Percentiles rank a stretch among this genome's conserved stretches.
Evolutionary conservation across 1,140 invertebrate genomes (phyloP).

Genomic region (Watersipora subatra): DNA sequence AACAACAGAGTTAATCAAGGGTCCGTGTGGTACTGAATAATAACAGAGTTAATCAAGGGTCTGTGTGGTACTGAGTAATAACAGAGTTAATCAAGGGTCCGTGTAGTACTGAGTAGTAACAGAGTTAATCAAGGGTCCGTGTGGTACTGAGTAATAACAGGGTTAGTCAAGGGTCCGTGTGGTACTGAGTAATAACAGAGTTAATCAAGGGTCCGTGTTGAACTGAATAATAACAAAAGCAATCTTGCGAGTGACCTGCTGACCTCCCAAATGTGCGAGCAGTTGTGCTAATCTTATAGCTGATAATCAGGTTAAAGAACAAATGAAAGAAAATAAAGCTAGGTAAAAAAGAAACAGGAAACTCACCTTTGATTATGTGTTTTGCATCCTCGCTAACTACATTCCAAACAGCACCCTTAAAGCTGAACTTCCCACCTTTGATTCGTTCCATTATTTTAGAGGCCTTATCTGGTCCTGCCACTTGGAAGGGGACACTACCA

Average conservation of each 20-base stretch:
- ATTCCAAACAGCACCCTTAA: conserved; percentile 56
- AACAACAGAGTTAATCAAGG: too few relatives aligned
- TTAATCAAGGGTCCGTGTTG: neutral
- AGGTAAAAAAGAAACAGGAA: neutral
- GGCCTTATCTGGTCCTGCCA: conserved; percentile 53
- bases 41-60: too few relatives aligned
- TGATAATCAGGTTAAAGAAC: neutral
- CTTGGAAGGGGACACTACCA: conserved; percentile 64
- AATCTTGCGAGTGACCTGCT: neutral
- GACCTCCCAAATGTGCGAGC: neutral
- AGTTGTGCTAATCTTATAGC: neutral
- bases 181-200: neutral
- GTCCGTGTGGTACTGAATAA: too few relatives aligned
- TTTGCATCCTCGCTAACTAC: conserved; percentile 61
- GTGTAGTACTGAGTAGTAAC: too few relatives aligned
- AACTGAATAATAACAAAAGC: neutral
- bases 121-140: too few relatives aligned
- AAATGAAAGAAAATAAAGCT: neutral
- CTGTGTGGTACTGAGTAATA: too few relatives aligned
- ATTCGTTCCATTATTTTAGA: conserved; percentile 64
- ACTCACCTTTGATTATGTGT: conserved; percentile 53
- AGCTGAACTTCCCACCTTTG: conserved; percentile 52
- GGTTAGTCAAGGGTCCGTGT: neutral
- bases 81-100: too few relatives aligned
- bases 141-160: too few relatives aligned